Percentiles rank a stretch among this genome's conserved stretches.
Evolutionary conservation across 1,140 invertebrate genomes (phyloP).

Genomic region (Drosophila nasuta): DNA sequence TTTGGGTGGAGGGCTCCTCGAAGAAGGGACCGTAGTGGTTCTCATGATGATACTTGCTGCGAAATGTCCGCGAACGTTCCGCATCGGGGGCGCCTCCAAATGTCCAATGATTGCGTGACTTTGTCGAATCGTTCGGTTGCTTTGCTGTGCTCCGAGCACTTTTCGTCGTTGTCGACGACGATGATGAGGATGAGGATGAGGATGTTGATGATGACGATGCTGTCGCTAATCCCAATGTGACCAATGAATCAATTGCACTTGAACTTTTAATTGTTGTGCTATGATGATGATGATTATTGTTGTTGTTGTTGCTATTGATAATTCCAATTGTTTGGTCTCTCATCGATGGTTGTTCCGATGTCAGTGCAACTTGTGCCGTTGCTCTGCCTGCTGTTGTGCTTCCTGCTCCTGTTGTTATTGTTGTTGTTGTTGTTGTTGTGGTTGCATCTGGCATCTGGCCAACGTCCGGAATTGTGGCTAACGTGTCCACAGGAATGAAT

Average conservation of each 20-base stretch:
- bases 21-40: conserved; percentile 91
- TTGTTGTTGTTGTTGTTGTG: not conserved
- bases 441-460: conserved; percentile 38
- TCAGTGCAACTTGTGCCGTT: not conserved
- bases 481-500: conserved; percentile 24
- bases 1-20: conserved; percentile 86
- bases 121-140: conserved; percentile 60
- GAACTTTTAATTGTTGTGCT: conserved; percentile 47
- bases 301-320: not conserved
- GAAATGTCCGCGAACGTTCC: conserved; percentile 86
- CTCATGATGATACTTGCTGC: conserved; percentile 86
- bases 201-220: conserved; percentile 23
- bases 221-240: not conserved
- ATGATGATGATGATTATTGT: not conserved
- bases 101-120: conserved; percentile 63
- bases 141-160: conserved; percentile 55
- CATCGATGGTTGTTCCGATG: conserved; percentile 14
- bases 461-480: conserved; percentile 17
- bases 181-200: conserved; percentile 24
- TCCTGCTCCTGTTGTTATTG: not conserved
- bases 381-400: not conserved
- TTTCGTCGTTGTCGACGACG: conserved; percentile 49
- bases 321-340: not conserved
- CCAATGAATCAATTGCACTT: conserved; percentile 19
- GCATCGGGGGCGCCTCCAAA: conserved; percentile 66